Percentiles rank a stretch among this genome's conserved stretches.
These are phyloP conservation scores for Adelognathus sp. DNA, from an alignment of 2,888 invertebrate species.

Conservation along the genomic window DNA sequence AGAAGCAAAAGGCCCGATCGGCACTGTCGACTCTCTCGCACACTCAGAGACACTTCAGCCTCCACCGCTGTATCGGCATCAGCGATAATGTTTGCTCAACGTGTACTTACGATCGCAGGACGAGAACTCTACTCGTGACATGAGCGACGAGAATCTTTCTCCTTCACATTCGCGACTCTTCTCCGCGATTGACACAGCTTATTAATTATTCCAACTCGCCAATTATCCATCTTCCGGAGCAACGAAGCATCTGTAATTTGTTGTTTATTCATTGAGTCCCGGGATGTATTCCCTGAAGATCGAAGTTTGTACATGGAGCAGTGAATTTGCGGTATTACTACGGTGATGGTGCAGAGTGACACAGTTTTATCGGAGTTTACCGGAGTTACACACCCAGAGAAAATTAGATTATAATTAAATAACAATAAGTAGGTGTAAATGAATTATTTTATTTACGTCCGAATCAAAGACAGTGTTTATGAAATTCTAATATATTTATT, in stretches of 20 bases:
- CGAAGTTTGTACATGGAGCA: too few relatives aligned
- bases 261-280: too few relatives aligned
- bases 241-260: neutral
- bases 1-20: constrained; percentile 26
- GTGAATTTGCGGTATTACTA: too few relatives aligned
- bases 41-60: neutral
- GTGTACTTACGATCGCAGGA: neutral
- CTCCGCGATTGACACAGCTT: constrained; percentile 58
- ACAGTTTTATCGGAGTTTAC: too few relatives aligned
- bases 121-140: neutral
- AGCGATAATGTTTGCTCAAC: neutral
- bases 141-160: constrained; percentile 24
- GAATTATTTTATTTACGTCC: too few relatives aligned
- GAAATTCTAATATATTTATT: too few relatives aligned
- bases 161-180: constrained; percentile 21
- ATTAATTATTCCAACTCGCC: constrained; percentile 65
- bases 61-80: neutral
- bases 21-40: neutral
- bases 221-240: constrained; percentile 55
- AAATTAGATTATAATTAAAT: too few relatives aligned
- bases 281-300: too few relatives aligned
- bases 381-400: too few relatives aligned
- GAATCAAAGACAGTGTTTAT: too few relatives aligned
- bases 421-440: too few relatives aligned
- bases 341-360: too few relatives aligned